Base-by-base conservation (phyloP, 2,113 vertebrate genomes). In the Sardina pilchardus region DNA sequence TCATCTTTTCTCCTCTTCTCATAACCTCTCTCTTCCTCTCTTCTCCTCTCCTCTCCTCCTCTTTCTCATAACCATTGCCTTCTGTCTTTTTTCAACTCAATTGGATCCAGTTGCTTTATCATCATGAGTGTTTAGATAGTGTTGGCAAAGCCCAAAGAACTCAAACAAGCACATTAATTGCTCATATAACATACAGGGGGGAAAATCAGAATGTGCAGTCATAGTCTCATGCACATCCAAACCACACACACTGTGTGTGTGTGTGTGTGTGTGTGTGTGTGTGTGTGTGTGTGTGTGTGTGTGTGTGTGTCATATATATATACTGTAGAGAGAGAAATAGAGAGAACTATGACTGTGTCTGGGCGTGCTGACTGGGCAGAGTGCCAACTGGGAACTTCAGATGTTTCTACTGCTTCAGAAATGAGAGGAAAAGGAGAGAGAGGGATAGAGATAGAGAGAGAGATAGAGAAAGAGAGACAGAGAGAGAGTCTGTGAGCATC, bases 251-350 rank as follows among this genome's bases (percentile, higher is more conserved):
- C 19, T 56, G 48, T 56, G 53, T 21, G 53, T 56, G 45, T 81
- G 80, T 81, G 39, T 39, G 36, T 12, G 80, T 81, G 80, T 81
- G 80, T 81, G 80, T 81, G 80, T 81, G 34, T 81, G 80, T 81
- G 34, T 81, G 80, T 53, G 48, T 82, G 81, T 16, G 45, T 42
- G 48, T 50, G 48, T 53, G 48, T 24, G 53, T 59, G 53, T 59
- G 53, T 59, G 53, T 24, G 53, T 59, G 53, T 24, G n/a, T n/a
- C n/a, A n/a, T n/a, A n/a, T n/a, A n/a, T n/a, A n/a, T n/a, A n/a
- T n/a, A n/a, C n/a, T n/a, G n/a, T n/a, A n/a, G 39, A 42, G 39
- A 42, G 39, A 42, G 39, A 42, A 4, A 42, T 2, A 42, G 39
- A 42, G 39, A 42, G 39, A 42, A 1, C 39, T 42, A 4, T 42